Base-by-base conservation (phyloP, 2,888 invertebrate species). In the Proisotoma minuta region DNA sequence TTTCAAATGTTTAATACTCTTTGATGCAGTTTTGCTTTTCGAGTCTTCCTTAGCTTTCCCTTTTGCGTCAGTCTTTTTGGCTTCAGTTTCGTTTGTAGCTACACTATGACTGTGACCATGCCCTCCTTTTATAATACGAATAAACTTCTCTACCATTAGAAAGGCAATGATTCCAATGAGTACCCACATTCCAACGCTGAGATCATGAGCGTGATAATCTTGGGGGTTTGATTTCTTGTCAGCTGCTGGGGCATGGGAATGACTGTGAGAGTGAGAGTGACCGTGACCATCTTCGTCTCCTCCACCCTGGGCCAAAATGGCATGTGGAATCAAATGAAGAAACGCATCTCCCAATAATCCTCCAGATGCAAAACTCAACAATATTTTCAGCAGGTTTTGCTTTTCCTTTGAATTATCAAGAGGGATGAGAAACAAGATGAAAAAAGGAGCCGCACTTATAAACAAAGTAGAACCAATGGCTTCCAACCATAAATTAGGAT, bases 311-410 rank as follows among this genome's bases (percentile, higher is more conserved):
- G 85, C 84, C 70, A 82, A 82, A 27, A 87, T 83, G 51, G 99
- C 96, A 79, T 99, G 99, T 1, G 99, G 99, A 76, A 99, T 99
- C 68, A 99, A 81, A 80, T 99, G 99, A 4, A 99, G 83, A 78
- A 99, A 99, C 0, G 99, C 98, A 81, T 99, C 99, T 5, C 99
- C 99, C 0, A 99, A 82, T 15, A 99, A 82, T 50, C 99, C 94
- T 48, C 96, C 94, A 1, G 95, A 93, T 0, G 95, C 96, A 79
- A 96, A 96, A 18, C 93, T 91, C 50, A 96, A 79, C 52, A 96
- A 82, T 63, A 97, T 84, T 80, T 97, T 98, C 5, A 98, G 80
- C 40, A 93, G 80, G 1, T 93, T 89, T 77, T 91, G 85, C 77
- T 91, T 88, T 75, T 89, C 87, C 59, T 87, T 84, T 27, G 86